Conservation (phyloP, 2,113 vertebrate genomes). For the Poicephalus meyeri region DNA sequence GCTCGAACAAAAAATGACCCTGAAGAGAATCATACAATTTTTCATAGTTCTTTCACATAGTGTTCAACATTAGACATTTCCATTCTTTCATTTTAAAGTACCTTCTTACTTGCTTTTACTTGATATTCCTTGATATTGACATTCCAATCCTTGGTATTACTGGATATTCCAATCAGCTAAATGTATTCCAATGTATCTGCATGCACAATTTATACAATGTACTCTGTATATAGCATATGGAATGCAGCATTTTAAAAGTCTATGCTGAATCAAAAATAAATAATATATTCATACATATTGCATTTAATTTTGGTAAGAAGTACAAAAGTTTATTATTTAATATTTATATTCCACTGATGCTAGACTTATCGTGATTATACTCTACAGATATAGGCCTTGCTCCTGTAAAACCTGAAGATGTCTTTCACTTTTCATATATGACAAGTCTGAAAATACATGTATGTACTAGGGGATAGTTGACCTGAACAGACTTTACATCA, state of each 20-base stretch:
- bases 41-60: fast-evolving
- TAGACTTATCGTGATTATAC: background rate
- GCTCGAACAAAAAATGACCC: background rate
- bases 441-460: background rate
- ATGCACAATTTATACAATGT: fast-evolving
- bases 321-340: background rate
- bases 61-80: background rate
- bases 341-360: background rate
- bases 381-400: background rate
- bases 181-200: background rate
- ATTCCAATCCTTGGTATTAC: background rate
- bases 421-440: background rate
- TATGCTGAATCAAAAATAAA: background rate
- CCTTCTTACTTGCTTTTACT: background rate
- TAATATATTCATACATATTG: background rate
- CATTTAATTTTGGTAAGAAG: background rate
- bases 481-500: background rate
- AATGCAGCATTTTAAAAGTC: background rate
- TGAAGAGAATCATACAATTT: background rate
- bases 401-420: background rate
- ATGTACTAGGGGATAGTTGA: background rate
- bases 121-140: background rate
- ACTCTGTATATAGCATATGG: background rate
- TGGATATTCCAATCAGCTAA: background rate
- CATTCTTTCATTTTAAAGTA: background rate